Conservation (phyloP, 2,797 vertebrate species). For the Hybognathus amarus region DNA sequence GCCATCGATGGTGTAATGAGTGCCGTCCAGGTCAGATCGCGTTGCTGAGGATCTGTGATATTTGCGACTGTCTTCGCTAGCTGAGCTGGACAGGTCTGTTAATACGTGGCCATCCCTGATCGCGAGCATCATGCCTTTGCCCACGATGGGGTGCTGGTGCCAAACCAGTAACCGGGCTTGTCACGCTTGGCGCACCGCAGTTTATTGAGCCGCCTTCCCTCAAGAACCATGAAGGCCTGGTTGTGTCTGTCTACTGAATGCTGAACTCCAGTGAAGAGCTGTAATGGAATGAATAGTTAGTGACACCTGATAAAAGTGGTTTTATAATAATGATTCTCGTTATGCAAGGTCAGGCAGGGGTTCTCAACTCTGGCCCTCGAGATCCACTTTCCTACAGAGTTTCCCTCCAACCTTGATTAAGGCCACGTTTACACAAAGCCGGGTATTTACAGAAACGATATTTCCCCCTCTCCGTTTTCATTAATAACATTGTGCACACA, state of each 20-base stretch:
- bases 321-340: not conserved
- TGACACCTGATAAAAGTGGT: not conserved
- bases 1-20: constrained; percentile 88
- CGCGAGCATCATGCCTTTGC: constrained; percentile 88
- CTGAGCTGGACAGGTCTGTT: constrained; percentile 80
- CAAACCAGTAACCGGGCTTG: constrained; percentile 88
- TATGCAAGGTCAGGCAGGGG: not conserved
- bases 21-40: constrained; percentile 86
- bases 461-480: too few species aligned
- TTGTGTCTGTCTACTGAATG: constrained; percentile 87
- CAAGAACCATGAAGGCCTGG: constrained; percentile 88
- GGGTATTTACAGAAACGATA: too few species aligned
- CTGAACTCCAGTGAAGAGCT: constrained; percentile 88
- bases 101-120: constrained; percentile 85
- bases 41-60: constrained; percentile 84
- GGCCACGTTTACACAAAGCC: too few species aligned
- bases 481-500: too few species aligned
- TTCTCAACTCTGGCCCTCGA: not conserved
- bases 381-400: not conserved
- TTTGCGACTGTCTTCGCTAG: constrained; percentile 87
- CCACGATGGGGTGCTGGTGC: constrained; percentile 83
- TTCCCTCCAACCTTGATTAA: too few species aligned
- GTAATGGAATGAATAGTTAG: constrained; percentile 24
- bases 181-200: constrained; percentile 78
- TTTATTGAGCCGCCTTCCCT: constrained; percentile 85